Evolutionary conservation across 2,888 invertebrate genomes (phyloP).

Genomic region (Troglohyphantes excavatus): DNA sequence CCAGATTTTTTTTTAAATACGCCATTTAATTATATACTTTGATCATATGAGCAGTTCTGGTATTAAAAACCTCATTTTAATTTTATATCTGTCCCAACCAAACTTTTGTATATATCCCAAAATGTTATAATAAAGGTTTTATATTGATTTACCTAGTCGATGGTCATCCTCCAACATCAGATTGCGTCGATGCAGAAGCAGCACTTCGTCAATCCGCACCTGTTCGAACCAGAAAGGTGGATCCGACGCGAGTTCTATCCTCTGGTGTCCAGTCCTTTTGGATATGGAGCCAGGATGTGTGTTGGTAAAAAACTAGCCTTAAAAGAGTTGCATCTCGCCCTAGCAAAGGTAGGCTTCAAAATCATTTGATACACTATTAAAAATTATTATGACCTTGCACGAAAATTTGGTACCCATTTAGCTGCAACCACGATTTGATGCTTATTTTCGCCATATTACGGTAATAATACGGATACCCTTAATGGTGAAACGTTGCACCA

Average conservation of each 20-base stretch:
- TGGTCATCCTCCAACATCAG: constrained; percentile 82
- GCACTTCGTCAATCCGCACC: constrained; percentile 82
- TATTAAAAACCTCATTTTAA: background rate
- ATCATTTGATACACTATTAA: too few species aligned
- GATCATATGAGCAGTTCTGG: too few species aligned
- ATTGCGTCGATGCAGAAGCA: constrained; percentile 81
- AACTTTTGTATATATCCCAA: too few species aligned
- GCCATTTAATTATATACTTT: too few species aligned
- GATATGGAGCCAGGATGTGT: constrained; percentile 82
- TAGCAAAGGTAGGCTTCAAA: constrained; percentile 56
- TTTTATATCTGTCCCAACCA: too few species aligned
- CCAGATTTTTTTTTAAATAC: too few species aligned
- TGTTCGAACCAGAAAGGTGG: constrained; percentile 83
- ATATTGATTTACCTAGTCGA: constrained; percentile 82
- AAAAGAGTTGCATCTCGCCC: constrained; percentile 70
- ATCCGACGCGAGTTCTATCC: constrained; percentile 81
- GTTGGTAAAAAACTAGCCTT: constrained; percentile 80
- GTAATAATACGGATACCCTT: too few species aligned
- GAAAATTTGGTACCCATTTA: too few species aligned
- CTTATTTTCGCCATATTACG: too few species aligned
- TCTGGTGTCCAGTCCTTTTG: constrained; percentile 82
- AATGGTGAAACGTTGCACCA: too few species aligned
- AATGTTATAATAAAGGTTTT: background rate
- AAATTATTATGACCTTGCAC: too few species aligned
- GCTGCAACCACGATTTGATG: too few species aligned